phyloP scores from a whole-genome alignment of 30 jellyfish, hydroid and myxozoan species.

The Sanderia malayensis region DNA sequence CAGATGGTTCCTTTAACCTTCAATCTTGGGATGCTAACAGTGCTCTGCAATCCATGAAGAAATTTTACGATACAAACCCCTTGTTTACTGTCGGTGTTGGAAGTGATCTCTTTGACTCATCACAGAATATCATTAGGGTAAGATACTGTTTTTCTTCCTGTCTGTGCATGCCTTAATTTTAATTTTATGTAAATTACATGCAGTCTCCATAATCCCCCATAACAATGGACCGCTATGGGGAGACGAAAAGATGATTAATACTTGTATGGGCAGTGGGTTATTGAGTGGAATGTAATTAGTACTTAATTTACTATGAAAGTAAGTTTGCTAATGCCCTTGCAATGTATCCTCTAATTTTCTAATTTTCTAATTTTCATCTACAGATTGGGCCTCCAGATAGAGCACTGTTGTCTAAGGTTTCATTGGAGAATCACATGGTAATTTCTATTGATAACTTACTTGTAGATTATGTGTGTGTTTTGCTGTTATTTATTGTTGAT shows the following conservation, averaged over 20 bases:
- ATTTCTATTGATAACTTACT: too few species aligned
- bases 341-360: not conserved
- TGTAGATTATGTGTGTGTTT: too few species aligned
- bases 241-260: too few species aligned
- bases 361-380: not conserved
- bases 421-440: not conserved
- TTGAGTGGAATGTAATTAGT: too few species aligned
- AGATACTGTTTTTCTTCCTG: too few species aligned
- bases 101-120: slow-evolving; percentile 17
- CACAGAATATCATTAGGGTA: slow-evolving; percentile 23
- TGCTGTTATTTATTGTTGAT: too few species aligned
- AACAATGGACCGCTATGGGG: too few species aligned
- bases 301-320: too few species aligned
- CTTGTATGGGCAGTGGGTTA: too few species aligned
- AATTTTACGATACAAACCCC: slow-evolving; percentile 19
- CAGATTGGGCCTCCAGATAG: slow-evolving; percentile 17
- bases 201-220: too few species aligned
- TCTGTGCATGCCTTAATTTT: too few species aligned
- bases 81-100: slow-evolving; percentile 21
- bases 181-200: too few species aligned
- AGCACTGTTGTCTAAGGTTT: not conserved
- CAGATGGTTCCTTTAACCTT: slow-evolving; percentile 3
- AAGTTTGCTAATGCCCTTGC: not conserved
- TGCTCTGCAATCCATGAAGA: not conserved
- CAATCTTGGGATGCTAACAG: slow-evolving; percentile 14